These are phyloP conservation scores for Philypnodon macrostomus DNA, from an alignment of 2,797 vertebrate genomes.

Conservation along the genomic window DNA sequence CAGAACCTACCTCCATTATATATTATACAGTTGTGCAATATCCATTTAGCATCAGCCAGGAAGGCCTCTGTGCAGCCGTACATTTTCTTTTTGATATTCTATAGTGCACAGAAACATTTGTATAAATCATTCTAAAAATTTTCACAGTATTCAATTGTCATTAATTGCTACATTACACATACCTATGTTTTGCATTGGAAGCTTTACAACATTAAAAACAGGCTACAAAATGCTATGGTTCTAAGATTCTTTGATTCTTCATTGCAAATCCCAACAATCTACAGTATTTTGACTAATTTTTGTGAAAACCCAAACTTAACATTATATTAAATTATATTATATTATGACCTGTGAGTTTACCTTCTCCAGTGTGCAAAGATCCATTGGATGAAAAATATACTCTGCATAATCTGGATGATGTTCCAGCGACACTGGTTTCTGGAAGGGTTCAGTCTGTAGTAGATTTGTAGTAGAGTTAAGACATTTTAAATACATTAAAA, in stretches of 20 bases:
- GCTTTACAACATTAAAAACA: too few relatives aligned
- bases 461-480: too few relatives aligned
- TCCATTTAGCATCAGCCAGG: constrained; percentile 98
- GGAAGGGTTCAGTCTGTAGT: constrained; percentile 93
- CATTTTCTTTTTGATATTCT: constrained; percentile 53
- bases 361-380: constrained; percentile 97
- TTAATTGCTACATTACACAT: too few relatives aligned
- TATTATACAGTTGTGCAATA: constrained; percentile 98
- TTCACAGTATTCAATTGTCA: too few relatives aligned
- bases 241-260: too few relatives aligned
- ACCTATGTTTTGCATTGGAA: too few relatives aligned
- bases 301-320: too few relatives aligned
- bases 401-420: constrained; percentile 98
- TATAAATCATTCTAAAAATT: not conserved
- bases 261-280: too few relatives aligned
- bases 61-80: constrained; percentile 98
- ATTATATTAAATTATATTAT: too few relatives aligned
- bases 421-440: constrained; percentile 95
- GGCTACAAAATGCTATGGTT: too few relatives aligned
- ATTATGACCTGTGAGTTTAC: constrained; percentile 60
- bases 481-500: too few relatives aligned
- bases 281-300: too few relatives aligned
- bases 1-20: constrained; percentile 90
- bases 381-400: constrained; percentile 98
- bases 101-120: not conserved